Base-by-base conservation (phyloP, 1,140 invertebrate species). In the Drosophila tropicalis region DNA sequence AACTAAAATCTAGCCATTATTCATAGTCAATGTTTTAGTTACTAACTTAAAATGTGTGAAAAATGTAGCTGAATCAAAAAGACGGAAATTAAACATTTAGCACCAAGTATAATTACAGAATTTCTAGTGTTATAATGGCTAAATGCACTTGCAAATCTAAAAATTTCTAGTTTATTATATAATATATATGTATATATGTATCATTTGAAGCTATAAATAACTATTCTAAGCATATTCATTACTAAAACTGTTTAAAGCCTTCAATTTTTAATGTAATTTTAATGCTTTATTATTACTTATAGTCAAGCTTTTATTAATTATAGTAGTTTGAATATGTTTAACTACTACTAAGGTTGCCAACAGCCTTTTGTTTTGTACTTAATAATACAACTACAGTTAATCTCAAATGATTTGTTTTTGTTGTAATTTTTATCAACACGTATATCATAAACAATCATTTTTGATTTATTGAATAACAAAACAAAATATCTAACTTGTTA, bases 361-460 rank as follows among this genome's bases (percentile, higher is more conserved):
- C 32, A 6, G 29, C 29, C 17, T 4, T 65, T 61, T 67, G 54
- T 67, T 76, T 76, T 60, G 36, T n/a, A 72, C 29, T 17, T 22
- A 32, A 6, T 15, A 29, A 41, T 51, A 72, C 39, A 56, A 29
- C 17, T 57, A 32, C 36, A 32, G 34, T 6, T 19, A 54, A 68
- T 72, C 29, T 29, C 62, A 66, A 47, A 34, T 36, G 13, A 0
- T 39, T 19, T 19, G 44, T 47, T 9, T 7, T 17, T 19, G 44
- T 51, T 29, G 5, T 3, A 29, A 51, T 51, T 51, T 22, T 51
- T 51, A 51, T 51, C 44, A 22, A 51, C 44, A 51, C 29, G 1
- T 5, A 19, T 44, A 51, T 51, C 12, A 51, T 51, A 12, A 9
- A 39, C 36, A 12, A 51, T 12, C 22, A 25, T 3, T 25, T 51